phyloP scores from a whole-genome alignment of 2,113 vertebrate genomes.

The Chamaetylas fuelleborni region DNA sequence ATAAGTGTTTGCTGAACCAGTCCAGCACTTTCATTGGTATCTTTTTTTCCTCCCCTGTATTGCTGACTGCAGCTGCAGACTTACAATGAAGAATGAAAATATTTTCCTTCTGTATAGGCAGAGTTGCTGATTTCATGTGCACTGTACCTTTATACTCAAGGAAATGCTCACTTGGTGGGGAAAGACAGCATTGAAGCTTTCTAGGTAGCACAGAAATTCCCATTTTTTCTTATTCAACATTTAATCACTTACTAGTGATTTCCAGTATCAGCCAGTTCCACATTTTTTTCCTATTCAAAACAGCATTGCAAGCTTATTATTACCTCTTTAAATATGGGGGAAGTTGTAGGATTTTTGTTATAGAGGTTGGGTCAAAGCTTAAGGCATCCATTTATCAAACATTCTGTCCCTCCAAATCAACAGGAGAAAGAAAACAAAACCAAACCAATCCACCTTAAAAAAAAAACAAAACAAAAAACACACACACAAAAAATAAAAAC shows the following conservation, averaged over 20 bases:
- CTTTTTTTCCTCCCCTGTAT: not conserved
- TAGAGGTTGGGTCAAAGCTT: not conserved
- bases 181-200: not conserved
- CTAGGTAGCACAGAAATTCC: not conserved
- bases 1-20: not conserved
- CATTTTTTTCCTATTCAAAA: not conserved
- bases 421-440: not conserved
- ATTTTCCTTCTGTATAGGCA: not conserved
- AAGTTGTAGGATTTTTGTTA: fast-evolving
- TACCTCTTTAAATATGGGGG: not conserved
- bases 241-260: not conserved
- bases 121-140: not conserved
- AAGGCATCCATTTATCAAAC: not conserved
- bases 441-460: not conserved
- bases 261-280: not conserved
- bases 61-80: not conserved
- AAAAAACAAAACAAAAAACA: not conserved
- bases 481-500: too few relatives aligned
- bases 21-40: not conserved
- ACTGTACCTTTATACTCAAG: not conserved
- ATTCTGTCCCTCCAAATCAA: not conserved
- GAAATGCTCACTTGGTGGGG: not conserved
- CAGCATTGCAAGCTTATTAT: not conserved
- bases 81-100: not conserved
- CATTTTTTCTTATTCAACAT: not conserved